Evolutionary conservation across 2,113 vertebrate species (phyloP), one percentile per base, ranked within the genome.

Genomic region (Numida meleagris): DNA sequence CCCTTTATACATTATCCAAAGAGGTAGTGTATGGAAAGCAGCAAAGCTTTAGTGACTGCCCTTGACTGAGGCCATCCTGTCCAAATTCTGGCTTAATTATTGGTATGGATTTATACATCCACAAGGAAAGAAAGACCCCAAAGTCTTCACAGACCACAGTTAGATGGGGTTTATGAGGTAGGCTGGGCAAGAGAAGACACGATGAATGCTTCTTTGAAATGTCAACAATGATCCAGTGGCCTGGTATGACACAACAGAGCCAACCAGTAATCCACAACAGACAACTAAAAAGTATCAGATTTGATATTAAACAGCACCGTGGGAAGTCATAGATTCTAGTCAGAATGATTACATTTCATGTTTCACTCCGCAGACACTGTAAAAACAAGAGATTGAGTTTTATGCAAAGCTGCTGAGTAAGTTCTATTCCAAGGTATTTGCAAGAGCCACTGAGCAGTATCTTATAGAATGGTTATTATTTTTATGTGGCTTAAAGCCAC

Each of bases 301-400:
- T 61, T 93, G 86, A 58, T 68, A 45, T 11, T 18, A 88, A 96
- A 77, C 25, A 74, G 55, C 25, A 33, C 6, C 87, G 62, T 45
- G 83, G 63, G 80, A 81, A 94, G 73, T 50, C 80, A 45, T 65
- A 91, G 66, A 84, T 94, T 88, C 92, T 34, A 20, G 17, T 81
- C 90, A 86, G 85, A 86, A 89, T 59, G 45, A 78, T 90, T 92
- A 62, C 48, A 88, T 94, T 96, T 95, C 90, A 78, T 36, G 10
- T 57, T 95, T 82, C 74, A 90, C 80, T 88, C 90, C 23, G 0
- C 51, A 94, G 58, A 89, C 46, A 14, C 59, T 58, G 36, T 86
- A 61, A 90, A 95, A 96, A 68, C 63, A 95, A 74, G 88, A 89
- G 21, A 62, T 7, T 85, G 72, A 72, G 10, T 73, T 81, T 68